phyloP scores from a whole-genome alignment of 2,113 vertebrate genomes.

The Saguinus midas region DNA sequence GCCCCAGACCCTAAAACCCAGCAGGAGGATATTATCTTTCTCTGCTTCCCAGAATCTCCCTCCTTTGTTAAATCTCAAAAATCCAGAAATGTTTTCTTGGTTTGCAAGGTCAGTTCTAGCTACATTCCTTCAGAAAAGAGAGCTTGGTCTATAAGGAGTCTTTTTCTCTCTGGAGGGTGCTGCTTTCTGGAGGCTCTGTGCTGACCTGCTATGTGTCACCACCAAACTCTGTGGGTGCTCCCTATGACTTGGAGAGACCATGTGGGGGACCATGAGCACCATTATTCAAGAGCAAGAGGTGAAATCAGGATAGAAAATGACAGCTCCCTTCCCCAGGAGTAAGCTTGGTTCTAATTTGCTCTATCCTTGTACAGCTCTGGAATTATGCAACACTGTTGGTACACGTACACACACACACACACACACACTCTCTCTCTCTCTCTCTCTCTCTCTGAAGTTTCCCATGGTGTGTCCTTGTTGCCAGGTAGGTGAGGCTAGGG shows the following conservation, averaged over 20 bases:
- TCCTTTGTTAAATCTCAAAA: neutral
- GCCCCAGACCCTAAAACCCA: neutral
- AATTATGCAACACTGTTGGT: neutral
- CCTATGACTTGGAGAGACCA: neutral
- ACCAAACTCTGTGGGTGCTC: neutral
- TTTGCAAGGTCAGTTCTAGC: neutral
- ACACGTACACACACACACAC: neutral
- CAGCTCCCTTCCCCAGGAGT: neutral
- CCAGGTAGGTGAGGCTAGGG: neutral
- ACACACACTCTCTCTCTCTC: too few relatives aligned
- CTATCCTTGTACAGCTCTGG: neutral
- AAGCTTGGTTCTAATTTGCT: neutral
- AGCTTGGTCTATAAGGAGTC: fast-evolving
- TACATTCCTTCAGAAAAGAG: neutral
- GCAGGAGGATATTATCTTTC: neutral
- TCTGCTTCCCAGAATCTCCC: neutral
- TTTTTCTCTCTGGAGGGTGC: fast-evolving
- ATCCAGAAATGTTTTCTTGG: neutral
- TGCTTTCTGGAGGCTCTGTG: neutral
- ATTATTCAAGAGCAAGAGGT: neutral
- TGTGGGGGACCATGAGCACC: neutral
- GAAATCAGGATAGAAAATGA: neutral
- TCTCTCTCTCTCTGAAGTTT: neutral
- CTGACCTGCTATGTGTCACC: neutral
- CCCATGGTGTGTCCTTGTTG: neutral